Conservation (phyloP, 2,888 invertebrate genomes). For the Lasioglossum marginatum region DNA sequence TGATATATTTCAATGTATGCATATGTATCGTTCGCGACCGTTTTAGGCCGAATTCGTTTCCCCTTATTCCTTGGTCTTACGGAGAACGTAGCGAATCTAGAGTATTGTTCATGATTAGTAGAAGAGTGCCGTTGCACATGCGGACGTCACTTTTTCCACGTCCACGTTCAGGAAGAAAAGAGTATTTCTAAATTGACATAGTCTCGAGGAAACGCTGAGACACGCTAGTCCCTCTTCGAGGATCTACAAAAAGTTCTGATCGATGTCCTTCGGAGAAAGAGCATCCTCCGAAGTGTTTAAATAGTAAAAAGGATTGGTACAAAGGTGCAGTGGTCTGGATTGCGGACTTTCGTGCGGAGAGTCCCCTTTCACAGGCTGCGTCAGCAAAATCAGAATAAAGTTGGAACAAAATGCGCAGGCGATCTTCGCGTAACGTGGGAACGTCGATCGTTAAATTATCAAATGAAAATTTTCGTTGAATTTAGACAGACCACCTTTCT, state of each 20-base stretch:
- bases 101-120: conserved; percentile 55
- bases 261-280: background rate
- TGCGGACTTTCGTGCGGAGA: background rate
- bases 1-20: background rate
- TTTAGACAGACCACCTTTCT: no score
- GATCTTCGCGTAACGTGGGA: background rate
- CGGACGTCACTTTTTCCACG: no score
- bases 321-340: background rate
- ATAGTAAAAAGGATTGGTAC: background rate
- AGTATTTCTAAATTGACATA: background rate
- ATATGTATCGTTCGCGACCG: background rate
- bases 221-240: background rate
- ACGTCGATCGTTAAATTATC: background rate
- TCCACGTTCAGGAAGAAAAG: background rate
- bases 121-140: conserved; percentile 23
- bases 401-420: background rate
- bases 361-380: background rate
- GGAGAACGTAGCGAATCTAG: conserved; percentile 36
- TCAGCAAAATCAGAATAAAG: background rate
- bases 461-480: background rate
- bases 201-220: background rate
- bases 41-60: conserved; percentile 16
- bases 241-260: background rate
- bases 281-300: background rate
- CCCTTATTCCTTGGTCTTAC: background rate